Evolutionary conservation across 2,113 vertebrate genomes (phyloP).

Genomic region (Aphelocoma coerulescens): DNA sequence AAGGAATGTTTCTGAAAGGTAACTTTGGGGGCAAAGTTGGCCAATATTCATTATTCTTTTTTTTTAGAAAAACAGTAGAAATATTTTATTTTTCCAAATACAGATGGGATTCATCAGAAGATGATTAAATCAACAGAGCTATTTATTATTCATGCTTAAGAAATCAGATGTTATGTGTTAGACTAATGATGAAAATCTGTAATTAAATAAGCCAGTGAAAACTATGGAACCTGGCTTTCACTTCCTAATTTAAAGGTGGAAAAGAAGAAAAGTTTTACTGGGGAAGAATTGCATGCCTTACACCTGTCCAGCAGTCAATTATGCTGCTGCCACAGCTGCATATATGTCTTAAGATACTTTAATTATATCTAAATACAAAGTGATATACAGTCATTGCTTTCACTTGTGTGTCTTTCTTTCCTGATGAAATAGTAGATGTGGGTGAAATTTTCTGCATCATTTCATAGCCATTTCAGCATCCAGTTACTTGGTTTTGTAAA

Average conservation of each 20-base stretch:
- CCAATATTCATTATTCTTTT: neutral
- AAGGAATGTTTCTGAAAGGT: neutral
- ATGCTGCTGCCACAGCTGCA: neutral
- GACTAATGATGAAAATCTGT: neutral
- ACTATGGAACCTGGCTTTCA: neutral
- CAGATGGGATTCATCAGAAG: neutral
- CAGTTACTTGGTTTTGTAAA: neutral
- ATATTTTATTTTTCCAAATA: neutral
- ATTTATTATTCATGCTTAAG: constrained; percentile 25
- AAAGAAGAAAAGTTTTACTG: neutral
- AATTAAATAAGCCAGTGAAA: neutral
- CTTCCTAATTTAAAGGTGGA: neutral
- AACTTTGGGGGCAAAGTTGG: neutral
- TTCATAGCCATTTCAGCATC: neutral
- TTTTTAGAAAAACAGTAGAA: constrained; percentile 1
- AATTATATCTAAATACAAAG: neutral
- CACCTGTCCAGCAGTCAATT: neutral
- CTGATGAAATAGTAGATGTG: neutral
- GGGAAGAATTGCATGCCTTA: neutral
- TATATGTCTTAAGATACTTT: neutral
- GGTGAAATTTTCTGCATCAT: neutral
- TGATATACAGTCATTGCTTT: neutral
- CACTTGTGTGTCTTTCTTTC: neutral
- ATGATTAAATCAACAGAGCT: neutral
- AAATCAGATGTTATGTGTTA: neutral